Conservation (phyloP, 1,140 invertebrate genomes). For the Drosophila leontia region DNA sequence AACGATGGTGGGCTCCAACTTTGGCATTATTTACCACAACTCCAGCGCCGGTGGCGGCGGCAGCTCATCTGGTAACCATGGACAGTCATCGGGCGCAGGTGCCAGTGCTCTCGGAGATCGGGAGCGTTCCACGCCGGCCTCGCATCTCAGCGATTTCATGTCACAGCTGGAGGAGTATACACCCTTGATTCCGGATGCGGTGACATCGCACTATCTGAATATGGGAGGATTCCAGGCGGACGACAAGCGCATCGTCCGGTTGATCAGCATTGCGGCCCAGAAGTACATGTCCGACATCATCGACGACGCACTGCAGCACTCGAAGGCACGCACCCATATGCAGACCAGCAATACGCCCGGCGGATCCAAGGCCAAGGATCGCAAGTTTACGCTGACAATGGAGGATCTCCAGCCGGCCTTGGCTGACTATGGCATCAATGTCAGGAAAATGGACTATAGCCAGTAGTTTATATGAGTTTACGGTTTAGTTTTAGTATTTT, state of each 20-base stretch:
- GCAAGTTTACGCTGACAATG: slow-evolving; percentile 96
- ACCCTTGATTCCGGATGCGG: slow-evolving; percentile 91
- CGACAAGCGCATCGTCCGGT: slow-evolving; percentile 93
- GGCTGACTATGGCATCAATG: slow-evolving; percentile 97
- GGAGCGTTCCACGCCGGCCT: slow-evolving; percentile 80
- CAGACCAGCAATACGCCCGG: slow-evolving; percentile 85
- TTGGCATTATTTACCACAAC: slow-evolving; percentile 69
- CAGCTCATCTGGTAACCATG: slow-evolving; percentile 24
- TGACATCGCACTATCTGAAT: slow-evolving; percentile 94
- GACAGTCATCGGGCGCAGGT: neutral
- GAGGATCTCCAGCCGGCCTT: slow-evolving; percentile 97
- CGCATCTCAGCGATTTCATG: slow-evolving; percentile 86
- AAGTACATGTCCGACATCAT: slow-evolving; percentile 99
- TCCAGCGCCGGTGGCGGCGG: slow-evolving; percentile 23
- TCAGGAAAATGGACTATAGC: slow-evolving; percentile 98
- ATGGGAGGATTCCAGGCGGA: slow-evolving; percentile 95
- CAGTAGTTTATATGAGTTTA: slow-evolving; percentile 89
- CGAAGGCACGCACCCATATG: slow-evolving; percentile 94
- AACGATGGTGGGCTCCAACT: slow-evolving; percentile 79
- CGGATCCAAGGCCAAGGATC: slow-evolving; percentile 89
- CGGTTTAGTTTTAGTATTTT: slow-evolving; percentile 8
- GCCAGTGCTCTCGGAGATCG: slow-evolving; percentile 10
- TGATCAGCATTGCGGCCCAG: slow-evolving; percentile 97
- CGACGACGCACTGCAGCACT: slow-evolving; percentile 98
- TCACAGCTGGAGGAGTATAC: slow-evolving; percentile 96